phyloP scores from a whole-genome alignment of 2,888 invertebrate species.

The Melanchra persicariae region DNA sequence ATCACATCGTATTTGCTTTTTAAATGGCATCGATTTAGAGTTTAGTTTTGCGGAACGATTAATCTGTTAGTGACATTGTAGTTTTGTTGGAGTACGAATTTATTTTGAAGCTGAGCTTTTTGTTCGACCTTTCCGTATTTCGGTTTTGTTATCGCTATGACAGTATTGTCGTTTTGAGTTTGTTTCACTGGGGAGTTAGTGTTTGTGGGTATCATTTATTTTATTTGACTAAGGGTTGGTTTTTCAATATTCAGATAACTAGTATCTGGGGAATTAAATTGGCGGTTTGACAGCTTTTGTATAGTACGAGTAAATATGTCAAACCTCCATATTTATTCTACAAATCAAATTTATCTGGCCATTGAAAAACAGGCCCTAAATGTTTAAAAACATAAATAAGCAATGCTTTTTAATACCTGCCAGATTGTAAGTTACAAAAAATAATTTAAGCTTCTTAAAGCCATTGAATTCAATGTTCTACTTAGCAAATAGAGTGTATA shows the following conservation, averaged over 20 bases:
- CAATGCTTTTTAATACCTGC: neutral
- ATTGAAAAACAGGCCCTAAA: too few species aligned
- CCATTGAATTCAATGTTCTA: too few species aligned
- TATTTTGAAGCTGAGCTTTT: conserved; percentile 29
- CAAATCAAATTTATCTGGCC: too few species aligned
- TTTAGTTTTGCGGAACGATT: conserved; percentile 46
- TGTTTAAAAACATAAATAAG: too few species aligned
- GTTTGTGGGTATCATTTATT: neutral
- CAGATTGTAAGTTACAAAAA: neutral
- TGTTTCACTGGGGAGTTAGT: conserved; percentile 6
- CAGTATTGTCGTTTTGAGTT: conserved; percentile 9
- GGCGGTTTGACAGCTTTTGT: too few species aligned
- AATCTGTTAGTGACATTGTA: conserved; percentile 18
- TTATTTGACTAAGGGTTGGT: too few species aligned
- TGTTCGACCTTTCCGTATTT: conserved; percentile 4
- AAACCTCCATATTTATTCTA: too few species aligned
- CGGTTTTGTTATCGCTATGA: conserved; percentile 32
- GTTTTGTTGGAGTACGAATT: conserved; percentile 23
- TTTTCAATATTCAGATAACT: too few species aligned
- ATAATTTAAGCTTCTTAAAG: too few species aligned
- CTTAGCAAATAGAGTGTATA: too few species aligned
- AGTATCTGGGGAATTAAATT: too few species aligned
- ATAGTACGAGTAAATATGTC: too few species aligned
- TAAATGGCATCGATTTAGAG: conserved; percentile 54
- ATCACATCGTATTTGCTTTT: conserved; percentile 60